Evolutionary conservation across 2,888 invertebrate genomes (phyloP).

Genomic region (Parnassius orleans): DNA sequence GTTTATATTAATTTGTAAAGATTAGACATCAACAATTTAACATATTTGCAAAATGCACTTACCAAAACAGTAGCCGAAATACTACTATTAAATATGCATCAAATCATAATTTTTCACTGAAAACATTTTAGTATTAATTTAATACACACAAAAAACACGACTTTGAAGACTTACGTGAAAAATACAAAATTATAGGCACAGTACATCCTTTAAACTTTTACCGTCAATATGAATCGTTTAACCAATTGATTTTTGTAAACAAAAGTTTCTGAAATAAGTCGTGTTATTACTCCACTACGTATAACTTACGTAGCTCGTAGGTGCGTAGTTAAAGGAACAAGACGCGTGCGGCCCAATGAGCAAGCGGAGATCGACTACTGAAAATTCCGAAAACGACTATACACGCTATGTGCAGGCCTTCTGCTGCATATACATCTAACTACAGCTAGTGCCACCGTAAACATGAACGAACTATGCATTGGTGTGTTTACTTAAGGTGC

Average conservation of each 20-base stretch:
- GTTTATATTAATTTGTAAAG: too few relatives aligned
- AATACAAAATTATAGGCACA: too few relatives aligned
- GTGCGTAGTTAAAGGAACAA: constrained; percentile 31
- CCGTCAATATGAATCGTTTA: not conserved
- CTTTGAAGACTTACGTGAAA: too few relatives aligned
- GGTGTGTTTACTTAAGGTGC: constrained; percentile 48
- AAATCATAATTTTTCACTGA: too few relatives aligned
- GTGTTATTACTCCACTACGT: constrained; percentile 37
- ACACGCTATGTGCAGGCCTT: constrained; percentile 23
- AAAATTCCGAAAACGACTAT: constrained; percentile 39
- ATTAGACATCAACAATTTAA: too few relatives aligned
- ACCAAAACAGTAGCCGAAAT: too few relatives aligned
- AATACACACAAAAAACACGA: too few relatives aligned
- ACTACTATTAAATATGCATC: too few relatives aligned
- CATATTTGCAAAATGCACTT: too few relatives aligned
- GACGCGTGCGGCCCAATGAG: constrained; percentile 45
- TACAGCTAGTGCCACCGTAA: constrained; percentile 46
- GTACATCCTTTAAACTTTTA: not conserved
- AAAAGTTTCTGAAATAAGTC: not conserved
- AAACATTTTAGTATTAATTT: too few relatives aligned
- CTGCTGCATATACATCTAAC: constrained; percentile 25
- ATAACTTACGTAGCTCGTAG: constrained; percentile 51
- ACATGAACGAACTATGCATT: constrained; percentile 43
- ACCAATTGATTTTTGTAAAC: not conserved
- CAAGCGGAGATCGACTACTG: constrained; percentile 54